Evolutionary conservation across 2,113 vertebrate genomes (phyloP).

Genomic region (Hippocampus barbouri): DNA sequence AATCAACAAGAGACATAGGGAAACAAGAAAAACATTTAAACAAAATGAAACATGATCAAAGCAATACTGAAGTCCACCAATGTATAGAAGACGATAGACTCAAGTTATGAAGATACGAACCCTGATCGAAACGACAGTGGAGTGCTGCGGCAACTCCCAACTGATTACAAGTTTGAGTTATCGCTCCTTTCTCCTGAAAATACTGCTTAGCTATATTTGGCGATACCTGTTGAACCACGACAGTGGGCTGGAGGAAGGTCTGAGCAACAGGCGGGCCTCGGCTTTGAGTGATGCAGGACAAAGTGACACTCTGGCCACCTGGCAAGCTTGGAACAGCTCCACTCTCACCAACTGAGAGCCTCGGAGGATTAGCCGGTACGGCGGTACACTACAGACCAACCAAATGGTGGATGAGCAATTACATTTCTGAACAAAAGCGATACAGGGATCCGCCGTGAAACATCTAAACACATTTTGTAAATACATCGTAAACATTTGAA

Average conservation of each 20-base stretch:
- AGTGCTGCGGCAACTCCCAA: neutral
- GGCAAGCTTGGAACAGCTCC: constrained; percentile 61
- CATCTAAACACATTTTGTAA: too few relatives aligned
- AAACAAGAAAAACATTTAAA: too few relatives aligned
- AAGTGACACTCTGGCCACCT: constrained; percentile 65
- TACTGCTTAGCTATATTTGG: constrained; percentile 70
- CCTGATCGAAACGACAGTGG: too few relatives aligned
- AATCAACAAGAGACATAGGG: too few relatives aligned
- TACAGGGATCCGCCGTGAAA: neutral
- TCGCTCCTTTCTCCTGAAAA: constrained; percentile 70
- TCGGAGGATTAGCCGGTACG: constrained; percentile 56
- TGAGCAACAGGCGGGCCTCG: constrained; percentile 65
- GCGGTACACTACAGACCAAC: constrained; percentile 50
- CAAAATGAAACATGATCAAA: too few relatives aligned
- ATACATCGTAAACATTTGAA: too few relatives aligned
- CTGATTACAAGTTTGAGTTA: constrained; percentile 17
- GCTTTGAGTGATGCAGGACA: constrained; percentile 61
- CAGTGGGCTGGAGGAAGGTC: constrained; percentile 64
- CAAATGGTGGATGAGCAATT: constrained; percentile 17
- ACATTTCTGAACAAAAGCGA: neutral
- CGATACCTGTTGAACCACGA: constrained; percentile 72
- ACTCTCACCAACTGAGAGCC: constrained; percentile 66
- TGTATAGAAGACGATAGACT: too few relatives aligned
- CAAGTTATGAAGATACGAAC: too few relatives aligned
- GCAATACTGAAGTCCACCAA: too few relatives aligned